These are phyloP conservation scores for Caenorhabditis panamensis DNA, from an alignment of 2,888 invertebrate species.

Conservation along the genomic window DNA sequence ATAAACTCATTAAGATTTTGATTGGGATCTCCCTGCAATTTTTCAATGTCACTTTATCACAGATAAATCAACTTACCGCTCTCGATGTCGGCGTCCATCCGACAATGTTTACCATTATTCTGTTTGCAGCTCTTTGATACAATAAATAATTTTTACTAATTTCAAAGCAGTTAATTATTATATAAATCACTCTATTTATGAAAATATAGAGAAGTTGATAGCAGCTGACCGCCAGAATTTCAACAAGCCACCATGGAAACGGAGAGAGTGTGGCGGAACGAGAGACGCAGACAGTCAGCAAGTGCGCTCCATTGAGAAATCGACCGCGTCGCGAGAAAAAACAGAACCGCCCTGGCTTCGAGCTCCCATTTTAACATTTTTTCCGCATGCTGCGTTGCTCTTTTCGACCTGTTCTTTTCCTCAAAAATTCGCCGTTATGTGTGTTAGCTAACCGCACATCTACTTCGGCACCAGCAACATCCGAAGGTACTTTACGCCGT, in stretches of 20 bases:
- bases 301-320: conserved; percentile 21
- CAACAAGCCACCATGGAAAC: neutral
- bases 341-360: conserved; percentile 43
- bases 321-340: conserved; percentile 47
- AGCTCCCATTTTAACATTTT: conserved; percentile 38
- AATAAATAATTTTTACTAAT: neutral
- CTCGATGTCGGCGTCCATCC: conserved; percentile 29
- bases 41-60: neutral
- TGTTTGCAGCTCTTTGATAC: too few relatives aligned
- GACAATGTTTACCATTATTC: conserved; percentile 6
- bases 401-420: neutral
- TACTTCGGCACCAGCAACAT: conserved; percentile 10
- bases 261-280: conserved; percentile 12
- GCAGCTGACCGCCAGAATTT: neutral
- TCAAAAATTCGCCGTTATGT: neutral
- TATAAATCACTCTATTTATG: too few relatives aligned
- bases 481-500: conserved; percentile 7
- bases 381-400: conserved; percentile 24
- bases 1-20: conserved; percentile 8
- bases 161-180: too few relatives aligned
- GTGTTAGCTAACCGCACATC: neutral
- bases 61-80: neutral
- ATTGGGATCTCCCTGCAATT: conserved; percentile 9
- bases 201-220: too few relatives aligned
- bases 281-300: conserved; percentile 37